Conservation (phyloP, 35 echinoderm and acorn worm species). For the Lytechinus pictus region DNA sequence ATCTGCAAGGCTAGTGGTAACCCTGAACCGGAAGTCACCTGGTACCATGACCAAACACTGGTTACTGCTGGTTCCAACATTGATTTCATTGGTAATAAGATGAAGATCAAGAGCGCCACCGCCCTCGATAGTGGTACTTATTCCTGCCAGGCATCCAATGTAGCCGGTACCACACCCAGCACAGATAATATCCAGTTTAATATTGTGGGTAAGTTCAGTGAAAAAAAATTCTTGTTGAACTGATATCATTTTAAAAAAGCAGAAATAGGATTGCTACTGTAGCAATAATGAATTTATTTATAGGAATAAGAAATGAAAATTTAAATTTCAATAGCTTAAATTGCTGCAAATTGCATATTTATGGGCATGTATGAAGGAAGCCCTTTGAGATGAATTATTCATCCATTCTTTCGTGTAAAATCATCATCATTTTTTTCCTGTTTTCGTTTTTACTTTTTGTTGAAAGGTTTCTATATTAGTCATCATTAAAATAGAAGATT, state of each 20-base stretch:
- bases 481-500: background rate
- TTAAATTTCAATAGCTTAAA: too few relatives aligned
- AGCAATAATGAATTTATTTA: too few relatives aligned
- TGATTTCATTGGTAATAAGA: slow-evolving; percentile 57
- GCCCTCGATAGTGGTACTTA: slow-evolving; percentile 70
- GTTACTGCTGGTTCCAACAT: slow-evolving; percentile 31
- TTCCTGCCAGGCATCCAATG: slow-evolving; percentile 72
- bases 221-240: background rate
- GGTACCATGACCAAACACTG: slow-evolving; percentile 65
- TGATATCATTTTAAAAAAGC: too few relatives aligned
- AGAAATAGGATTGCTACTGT: too few relatives aligned
- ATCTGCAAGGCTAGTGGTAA: slow-evolving; percentile 74
- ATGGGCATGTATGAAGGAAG: too few relatives aligned
- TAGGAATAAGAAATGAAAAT: too few relatives aligned
- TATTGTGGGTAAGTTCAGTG: slow-evolving; percentile 66
- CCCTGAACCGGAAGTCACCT: slow-evolving; percentile 56
- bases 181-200: slow-evolving; percentile 65
- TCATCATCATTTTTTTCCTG: too few relatives aligned
- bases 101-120: slow-evolving; percentile 55
- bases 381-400: too few relatives aligned
- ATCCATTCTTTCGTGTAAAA: too few relatives aligned
- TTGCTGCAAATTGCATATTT: too few relatives aligned
- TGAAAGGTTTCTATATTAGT: too few relatives aligned
- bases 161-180: slow-evolving; percentile 53
- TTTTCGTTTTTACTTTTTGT: too few relatives aligned